Percentiles rank a stretch among this genome's conserved stretches.
phyloP scores from a whole-genome alignment of 2,797 vertebrate genomes.

The Valencia hispanica region DNA sequence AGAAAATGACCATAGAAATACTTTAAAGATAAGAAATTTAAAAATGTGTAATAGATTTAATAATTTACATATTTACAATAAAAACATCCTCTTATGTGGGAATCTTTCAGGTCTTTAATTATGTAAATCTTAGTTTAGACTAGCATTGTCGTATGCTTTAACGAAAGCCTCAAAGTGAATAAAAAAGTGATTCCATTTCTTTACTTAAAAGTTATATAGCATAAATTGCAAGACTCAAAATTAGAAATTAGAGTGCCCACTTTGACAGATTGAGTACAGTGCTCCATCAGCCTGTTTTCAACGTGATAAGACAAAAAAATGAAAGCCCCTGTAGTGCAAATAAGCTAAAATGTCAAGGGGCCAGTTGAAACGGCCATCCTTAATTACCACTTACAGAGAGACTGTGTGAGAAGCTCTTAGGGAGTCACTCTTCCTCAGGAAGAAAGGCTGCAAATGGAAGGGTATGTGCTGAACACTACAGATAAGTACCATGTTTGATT shows the following conservation, averaged over 20 bases:
- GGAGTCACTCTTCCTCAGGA: constrained; percentile 39
- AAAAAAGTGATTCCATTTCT: background rate
- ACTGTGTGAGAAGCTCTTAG: constrained; percentile 51
- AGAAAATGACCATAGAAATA: background rate
- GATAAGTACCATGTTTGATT: constrained; percentile 61
- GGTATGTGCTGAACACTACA: constrained; percentile 48
- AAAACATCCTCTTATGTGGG: background rate
- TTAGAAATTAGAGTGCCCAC: constrained; percentile 8
- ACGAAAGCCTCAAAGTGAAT: constrained; percentile 16
- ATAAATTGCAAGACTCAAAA: constrained; percentile 23
- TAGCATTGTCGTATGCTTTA: background rate
- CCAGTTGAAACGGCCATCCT: constrained; percentile 43
- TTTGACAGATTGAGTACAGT: constrained; percentile 30
- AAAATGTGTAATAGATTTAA: background rate
- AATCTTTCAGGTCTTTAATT: constrained; percentile 4
- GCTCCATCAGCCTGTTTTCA: constrained; percentile 40
- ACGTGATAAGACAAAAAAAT: constrained; percentile 44
- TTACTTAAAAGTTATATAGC: constrained; percentile 2
- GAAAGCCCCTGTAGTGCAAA: constrained; percentile 39
- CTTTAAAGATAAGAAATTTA: constrained; percentile 2
- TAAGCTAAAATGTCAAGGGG: constrained; percentile 56
- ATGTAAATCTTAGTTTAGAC: background rate
- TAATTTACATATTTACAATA: background rate
- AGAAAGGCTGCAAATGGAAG: constrained; percentile 59
- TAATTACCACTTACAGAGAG: constrained; percentile 65